Evolutionary conservation across 2,113 vertebrate genomes (phyloP), one percentile per base, ranked within the genome.

Genomic region (Fregetta grallaria): DNA sequence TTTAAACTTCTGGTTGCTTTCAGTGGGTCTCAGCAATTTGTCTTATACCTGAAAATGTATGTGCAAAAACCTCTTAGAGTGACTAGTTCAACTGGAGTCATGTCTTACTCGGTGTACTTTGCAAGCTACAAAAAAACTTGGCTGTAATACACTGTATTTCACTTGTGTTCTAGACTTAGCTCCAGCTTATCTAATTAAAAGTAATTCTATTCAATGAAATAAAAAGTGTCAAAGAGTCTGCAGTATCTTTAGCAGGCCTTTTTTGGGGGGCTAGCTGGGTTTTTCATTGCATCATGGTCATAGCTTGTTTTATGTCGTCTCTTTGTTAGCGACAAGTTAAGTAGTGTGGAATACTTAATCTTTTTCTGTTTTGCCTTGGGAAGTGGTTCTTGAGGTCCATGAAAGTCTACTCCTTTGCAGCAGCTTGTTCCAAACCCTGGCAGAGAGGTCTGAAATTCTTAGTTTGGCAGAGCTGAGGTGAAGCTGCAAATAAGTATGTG

Each of bases 231-330:
- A 25, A 23, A 50, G 25, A 61, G 10, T 40, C 42, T 75, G 32
- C 32, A 32, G 13, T 92, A 19, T 55, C 44, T 87, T 73, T 68
- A 81, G 45, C 20, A 52, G 29, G 8, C 13, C 4, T 61, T 86
- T 42, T 40, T 4, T 0, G 3, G 2, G 16, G 3, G 9, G 2
- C 27, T 86, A 26, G 18, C 36, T 86, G 25, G 1, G 5, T 50
- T 74, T 96, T 94, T 68, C 18, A 10, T 22, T 90, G 14, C 10
- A 10, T 80, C 10, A 5, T 8, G 1, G 30, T 61, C n/a, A 23
- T 40, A 45, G n/a, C 19, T 80, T 67, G 15, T 25, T 92, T 82
- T 73, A n/a, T 80, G 16, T 62, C 52, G 50, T 30, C 20, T 83
- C 50, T 56, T 44, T 1, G 2, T 84, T 55, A 47, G 11, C 14